Evolutionary conservation across 2,113 vertebrate species (phyloP).

Genomic region (Hippocampus guttulatus): DNA sequence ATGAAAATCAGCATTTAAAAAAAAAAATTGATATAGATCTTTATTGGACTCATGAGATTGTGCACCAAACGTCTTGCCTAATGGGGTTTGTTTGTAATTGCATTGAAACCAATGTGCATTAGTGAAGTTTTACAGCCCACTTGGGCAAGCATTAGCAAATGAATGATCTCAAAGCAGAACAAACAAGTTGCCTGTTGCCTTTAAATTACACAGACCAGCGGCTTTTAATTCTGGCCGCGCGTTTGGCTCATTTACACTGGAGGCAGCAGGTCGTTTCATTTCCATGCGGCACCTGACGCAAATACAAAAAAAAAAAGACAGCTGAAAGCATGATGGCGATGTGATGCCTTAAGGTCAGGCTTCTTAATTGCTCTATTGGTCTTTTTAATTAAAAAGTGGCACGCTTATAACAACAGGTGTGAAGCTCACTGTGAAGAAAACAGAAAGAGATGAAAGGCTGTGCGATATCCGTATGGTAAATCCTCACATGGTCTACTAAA

Average conservation of each 20-base stretch:
- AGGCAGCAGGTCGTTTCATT: conserved; percentile 3
- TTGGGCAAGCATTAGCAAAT: not conserved
- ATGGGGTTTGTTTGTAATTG: not conserved
- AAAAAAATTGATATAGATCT: too few species aligned
- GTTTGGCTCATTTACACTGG: conserved; percentile 13
- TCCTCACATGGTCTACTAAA: not conserved
- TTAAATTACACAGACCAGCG: conserved; percentile 12
- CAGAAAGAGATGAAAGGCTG: not conserved
- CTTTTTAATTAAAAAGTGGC: conserved; percentile 12
- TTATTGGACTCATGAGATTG: not conserved
- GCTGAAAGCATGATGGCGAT: not conserved
- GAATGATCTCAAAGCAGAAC: conserved; percentile 2
- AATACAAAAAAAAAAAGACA: not conserved
- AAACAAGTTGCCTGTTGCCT: conserved; percentile 3
- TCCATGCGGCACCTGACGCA: conserved; percentile 14
- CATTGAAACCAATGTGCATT: not conserved
- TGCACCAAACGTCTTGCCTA: not conserved
- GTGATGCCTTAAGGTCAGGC: conserved; percentile 11
- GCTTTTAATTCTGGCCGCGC: conserved; percentile 15
- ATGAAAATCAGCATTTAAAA: not conserved
- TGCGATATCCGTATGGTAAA: not conserved
- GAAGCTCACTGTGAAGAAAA: not conserved
- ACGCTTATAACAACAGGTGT: not conserved
- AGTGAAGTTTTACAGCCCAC: not conserved
- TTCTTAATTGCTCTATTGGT: conserved; percentile 3